Percentiles rank a stretch among this genome's conserved stretches.
phyloP scores from a whole-genome alignment of 2,113 vertebrate species.

The Clarias macrocephalus region DNA sequence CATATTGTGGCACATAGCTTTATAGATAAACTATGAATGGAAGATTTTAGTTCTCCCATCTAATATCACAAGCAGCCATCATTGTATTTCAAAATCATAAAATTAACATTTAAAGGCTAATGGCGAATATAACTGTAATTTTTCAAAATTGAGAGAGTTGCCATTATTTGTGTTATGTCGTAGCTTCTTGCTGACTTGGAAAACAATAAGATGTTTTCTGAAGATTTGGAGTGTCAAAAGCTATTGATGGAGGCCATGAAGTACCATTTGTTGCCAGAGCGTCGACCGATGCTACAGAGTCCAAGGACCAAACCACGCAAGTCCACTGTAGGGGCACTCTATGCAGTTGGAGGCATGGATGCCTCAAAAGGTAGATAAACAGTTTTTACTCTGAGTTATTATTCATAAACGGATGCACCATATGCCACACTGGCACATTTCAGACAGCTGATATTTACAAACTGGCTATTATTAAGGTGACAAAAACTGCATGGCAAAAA shows the following conservation, averaged over 20 bases:
- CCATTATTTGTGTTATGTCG: conserved; percentile 41
- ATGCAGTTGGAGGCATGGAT: conserved; percentile 96
- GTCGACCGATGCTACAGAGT: conserved; percentile 92
- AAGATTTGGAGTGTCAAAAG: conserved; percentile 93
- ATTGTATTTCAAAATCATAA: not conserved
- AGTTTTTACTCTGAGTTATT: not conserved
- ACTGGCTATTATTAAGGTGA: not conserved
- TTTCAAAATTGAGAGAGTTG: not conserved
- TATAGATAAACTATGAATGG: not conserved
- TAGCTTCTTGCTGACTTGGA: conserved; percentile 94
- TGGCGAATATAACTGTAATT: not conserved
- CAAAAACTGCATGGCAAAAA: not conserved
- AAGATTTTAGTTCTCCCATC: not conserved
- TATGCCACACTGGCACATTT: not conserved
- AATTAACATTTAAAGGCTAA: too few species aligned
- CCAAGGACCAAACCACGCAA: conserved; percentile 96
- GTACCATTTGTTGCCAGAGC: conserved; percentile 93
- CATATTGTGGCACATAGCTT: too few species aligned
- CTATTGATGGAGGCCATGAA: conserved; percentile 98
- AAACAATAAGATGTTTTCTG: conserved; percentile 92
- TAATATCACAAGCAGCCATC: not conserved
- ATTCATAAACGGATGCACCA: not conserved
- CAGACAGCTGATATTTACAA: not conserved
- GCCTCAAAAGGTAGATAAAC: conserved; percentile 83
- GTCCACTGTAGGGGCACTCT: conserved; percentile 93